These are phyloP conservation scores for Gorsachius goisagi DNA, from an alignment of 2,113 vertebrate species.

Conservation along the genomic window DNA sequence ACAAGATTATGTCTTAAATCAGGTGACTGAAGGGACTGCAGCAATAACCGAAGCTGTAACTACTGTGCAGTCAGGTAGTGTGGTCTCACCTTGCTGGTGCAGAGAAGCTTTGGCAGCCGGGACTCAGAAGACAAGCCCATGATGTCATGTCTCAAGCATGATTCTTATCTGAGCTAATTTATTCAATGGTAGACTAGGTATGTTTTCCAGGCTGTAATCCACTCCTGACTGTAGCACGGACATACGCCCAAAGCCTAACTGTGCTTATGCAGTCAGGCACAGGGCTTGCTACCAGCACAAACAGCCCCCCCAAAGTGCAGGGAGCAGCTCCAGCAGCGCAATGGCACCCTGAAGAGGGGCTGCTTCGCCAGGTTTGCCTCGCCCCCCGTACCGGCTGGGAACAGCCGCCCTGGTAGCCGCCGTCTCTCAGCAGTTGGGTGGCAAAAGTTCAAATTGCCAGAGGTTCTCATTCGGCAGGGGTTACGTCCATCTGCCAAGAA, in stretches of 20 bases:
- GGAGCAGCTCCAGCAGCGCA: neutral
- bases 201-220: neutral
- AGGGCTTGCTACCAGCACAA: neutral
- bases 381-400: neutral
- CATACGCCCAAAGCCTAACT: accelerated
- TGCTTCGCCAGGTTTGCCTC: neutral
- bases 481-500: neutral
- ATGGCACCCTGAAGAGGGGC: neutral
- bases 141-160: accelerated
- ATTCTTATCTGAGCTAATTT: neutral
- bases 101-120: neutral
- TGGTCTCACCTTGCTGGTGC: neutral
- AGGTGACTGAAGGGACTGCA: neutral
- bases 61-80: neutral
- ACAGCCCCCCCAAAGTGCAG: accelerated
- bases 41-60: accelerated
- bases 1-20: neutral
- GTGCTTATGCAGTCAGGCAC: neutral
- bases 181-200: neutral
- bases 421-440: neutral
- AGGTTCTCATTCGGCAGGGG: neutral
- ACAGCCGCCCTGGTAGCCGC: neutral
- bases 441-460: neutral
- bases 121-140: neutral
- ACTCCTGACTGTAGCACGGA: neutral